Evolutionary conservation across 1,140 invertebrate species (phyloP).

Genomic region (Sminthurinus signatus): DNA sequence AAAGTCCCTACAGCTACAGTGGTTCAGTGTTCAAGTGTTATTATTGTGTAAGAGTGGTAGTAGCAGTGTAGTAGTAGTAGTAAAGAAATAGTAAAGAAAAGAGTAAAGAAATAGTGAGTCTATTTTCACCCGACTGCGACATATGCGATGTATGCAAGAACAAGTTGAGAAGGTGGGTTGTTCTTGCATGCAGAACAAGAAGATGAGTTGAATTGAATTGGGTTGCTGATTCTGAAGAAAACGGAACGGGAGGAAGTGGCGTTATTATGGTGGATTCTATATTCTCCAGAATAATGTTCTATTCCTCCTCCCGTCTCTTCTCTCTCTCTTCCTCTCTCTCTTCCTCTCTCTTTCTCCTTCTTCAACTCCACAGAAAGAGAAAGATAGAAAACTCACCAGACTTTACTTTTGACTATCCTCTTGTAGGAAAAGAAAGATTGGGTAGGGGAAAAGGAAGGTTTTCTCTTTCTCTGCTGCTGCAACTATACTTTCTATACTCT

Average conservation of each 20-base stretch:
- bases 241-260: not conserved
- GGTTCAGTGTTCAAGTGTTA: constrained; percentile 17
- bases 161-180: constrained; percentile 7
- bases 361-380: too few species aligned
- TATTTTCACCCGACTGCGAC: not conserved
- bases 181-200: not conserved
- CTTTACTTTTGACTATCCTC: too few species aligned
- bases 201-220: constrained; percentile 18
- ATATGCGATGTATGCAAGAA: too few species aligned
- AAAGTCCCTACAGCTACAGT: not conserved
- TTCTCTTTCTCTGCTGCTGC: too few species aligned
- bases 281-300: too few species aligned
- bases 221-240: constrained; percentile 12
- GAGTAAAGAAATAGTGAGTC: not conserved
- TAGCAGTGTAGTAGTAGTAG: not conserved
- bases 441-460: too few species aligned
- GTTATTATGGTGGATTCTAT: constrained; percentile 6
- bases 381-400: too few species aligned
- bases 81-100: not conserved
- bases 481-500: too few species aligned
- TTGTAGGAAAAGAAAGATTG: too few species aligned
- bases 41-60: not conserved
- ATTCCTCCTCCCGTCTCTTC: too few species aligned
- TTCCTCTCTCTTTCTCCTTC: constrained; percentile 13
- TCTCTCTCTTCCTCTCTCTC: constrained; percentile 22